phyloP scores from a whole-genome alignment of 2,797 vertebrate species.

The Sphenopsis melanotis region DNA sequence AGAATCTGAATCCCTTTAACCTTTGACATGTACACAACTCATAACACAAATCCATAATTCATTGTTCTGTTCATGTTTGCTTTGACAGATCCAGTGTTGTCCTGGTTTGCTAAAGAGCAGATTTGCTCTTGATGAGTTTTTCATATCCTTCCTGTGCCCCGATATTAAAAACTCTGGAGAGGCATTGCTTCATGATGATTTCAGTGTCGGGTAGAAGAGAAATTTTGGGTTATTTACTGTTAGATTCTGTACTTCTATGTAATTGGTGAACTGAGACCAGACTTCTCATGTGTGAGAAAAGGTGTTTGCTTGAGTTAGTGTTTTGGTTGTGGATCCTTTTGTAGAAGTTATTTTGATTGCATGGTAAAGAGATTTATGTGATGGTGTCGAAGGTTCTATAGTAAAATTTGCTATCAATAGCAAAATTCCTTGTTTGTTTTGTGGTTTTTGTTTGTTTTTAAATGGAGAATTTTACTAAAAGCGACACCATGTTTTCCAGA shows the following conservation, averaged over 20 bases:
- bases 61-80: background rate
- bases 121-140: background rate
- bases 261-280: background rate
- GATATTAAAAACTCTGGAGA: background rate
- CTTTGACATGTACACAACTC: background rate
- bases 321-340: conserved; percentile 4
- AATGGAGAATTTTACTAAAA: background rate
- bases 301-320: background rate
- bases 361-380: background rate
- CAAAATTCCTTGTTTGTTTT: background rate
- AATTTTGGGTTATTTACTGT: background rate
- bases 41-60: background rate
- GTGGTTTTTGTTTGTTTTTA: background rate
- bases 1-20: background rate
- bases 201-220: background rate
- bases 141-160: background rate
- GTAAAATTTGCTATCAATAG: background rate
- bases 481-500: background rate
- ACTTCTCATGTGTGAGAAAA: background rate
- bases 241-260: background rate
- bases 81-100: background rate
- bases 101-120: background rate
- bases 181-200: background rate
- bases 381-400: background rate
- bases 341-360: background rate